Evolutionary conservation across 1,140 invertebrate genomes (phyloP), one percentile per base, ranked within the genome.

Genomic region (Zaprionus nigranus): DNA sequence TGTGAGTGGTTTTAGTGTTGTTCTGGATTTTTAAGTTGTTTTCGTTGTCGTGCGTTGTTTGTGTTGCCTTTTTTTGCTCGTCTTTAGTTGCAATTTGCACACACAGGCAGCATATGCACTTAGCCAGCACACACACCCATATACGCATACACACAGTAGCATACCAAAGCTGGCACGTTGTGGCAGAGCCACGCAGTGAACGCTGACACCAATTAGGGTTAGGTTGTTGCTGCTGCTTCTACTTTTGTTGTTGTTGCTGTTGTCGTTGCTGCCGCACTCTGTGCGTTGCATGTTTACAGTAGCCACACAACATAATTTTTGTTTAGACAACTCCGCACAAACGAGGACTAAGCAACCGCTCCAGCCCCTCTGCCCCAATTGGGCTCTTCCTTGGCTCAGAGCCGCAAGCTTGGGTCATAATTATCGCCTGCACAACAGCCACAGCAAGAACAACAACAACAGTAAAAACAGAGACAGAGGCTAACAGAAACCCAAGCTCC

Each of bases 11-110:
- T 90, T 85, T 90, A 80, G 86, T 90, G 86, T 85, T 90, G 85
- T 85, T 85, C 81, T 85, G 86, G 82, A 90, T 90, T 90, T 90
- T 90, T 90, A 90, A 90, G 85, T 90, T 90, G 85, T 90, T 90
- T 88, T 90, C 85, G 86, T 85, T 90, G 85, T 90, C 81, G 81
- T 90, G 61, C 53, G 63, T 85, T 65, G 62, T 84, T 87, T 87
- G 71, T 81, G 78, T 73, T 81, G 75, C 61, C 65, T 79, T 88
- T 20, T 83, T 75, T 78, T 73, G 43, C 61, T 54, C 58, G 63
- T 82, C 76, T 86, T 86, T 82, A 87, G 83, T 74, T 86, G 83
- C 83, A 86, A 82, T 85, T 85, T 85, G 65, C 81, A 77, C 65
- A 69, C 78, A 79, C 63, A 64, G 46, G 20, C 30, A 54, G 54